Evolutionary conservation across 30 jellyfish, hydroid and myxozoan genomes (phyloP), one percentile per base, ranked within the genome.

Genomic region (Calvadosia cruxmelitensis): DNA sequence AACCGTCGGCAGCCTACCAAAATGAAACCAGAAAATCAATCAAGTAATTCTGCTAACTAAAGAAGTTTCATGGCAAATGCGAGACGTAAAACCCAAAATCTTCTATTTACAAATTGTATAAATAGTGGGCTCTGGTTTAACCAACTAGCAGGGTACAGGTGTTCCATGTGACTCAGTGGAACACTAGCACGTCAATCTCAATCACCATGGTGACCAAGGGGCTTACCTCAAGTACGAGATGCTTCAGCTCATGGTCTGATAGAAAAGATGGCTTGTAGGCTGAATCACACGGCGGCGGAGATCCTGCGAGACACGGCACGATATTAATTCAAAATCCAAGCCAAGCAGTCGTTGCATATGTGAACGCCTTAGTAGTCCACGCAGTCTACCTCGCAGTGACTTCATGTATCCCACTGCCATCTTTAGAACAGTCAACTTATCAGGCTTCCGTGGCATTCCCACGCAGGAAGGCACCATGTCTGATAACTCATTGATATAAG

Each of bases 391-490:
- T 75, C 94, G 64, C 28, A 91, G 67, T 28, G 99, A 82, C 50
- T 91, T 91, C 81, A 91, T 91, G 78, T 91, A 91, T 1, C 78
- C 78, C 15, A 91, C 99, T 53, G 99, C 99, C 99, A 91, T 91
- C 72, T 91, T 91, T 27, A 91, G 71, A 0, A 91, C 78, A 13
- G 99, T 91, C 33, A 91, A 75, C 53, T 91, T 91, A 52, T 91
- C 99, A 0, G 99, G 99, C 74, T 91, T 91, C 75, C 95, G 94
- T 70, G 93, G 86, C 51, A 91, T 50, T 5, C 94, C 95, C 78
- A 79, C 81, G 76, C 99, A 91, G 27, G 99, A 75, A 26, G 99
- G 99, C 27, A 91, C 99, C 99, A 91, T 91, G 34, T 91, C 99
- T n/a, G 99, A 91, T 29, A 91, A 74, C 57, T 91, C 99, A 68